Conservation (phyloP, 2,113 vertebrate species). For the Polypterus bichir region DNA sequence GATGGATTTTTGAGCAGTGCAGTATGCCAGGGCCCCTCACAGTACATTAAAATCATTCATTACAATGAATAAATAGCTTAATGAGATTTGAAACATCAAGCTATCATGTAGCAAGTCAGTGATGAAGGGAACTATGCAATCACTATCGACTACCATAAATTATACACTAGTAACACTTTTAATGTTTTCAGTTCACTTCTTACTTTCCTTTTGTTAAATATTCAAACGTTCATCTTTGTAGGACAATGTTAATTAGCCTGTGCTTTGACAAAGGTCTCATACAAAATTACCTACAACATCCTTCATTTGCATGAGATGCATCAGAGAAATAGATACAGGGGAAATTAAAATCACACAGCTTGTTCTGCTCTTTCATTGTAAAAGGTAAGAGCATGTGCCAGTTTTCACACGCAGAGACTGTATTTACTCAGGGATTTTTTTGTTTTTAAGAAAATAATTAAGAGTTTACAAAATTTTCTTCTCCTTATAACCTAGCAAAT, state of each 20-base stretch:
- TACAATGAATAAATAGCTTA: slow-evolving; percentile 56
- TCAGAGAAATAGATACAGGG: no score
- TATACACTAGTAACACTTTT: slow-evolving; percentile 60
- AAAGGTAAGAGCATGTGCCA: neutral
- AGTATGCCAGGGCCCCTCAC: slow-evolving; percentile 39
- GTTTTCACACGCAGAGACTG: no score
- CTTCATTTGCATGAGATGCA: slow-evolving; percentile 33
- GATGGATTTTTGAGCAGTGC: slow-evolving; percentile 49
- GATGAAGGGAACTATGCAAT: slow-evolving; percentile 41
- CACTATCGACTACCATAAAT: slow-evolving; percentile 56
- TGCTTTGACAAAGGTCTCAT: slow-evolving; percentile 43
- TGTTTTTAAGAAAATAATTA: no score
- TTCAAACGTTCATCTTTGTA: slow-evolving; percentile 58
- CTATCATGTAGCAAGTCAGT: slow-evolving; percentile 29
- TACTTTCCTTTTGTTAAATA: slow-evolving; percentile 61
- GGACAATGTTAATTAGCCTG: slow-evolving; percentile 59
- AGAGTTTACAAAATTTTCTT: no score
- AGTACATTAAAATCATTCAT: slow-evolving; percentile 55
- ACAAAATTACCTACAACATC: slow-evolving; percentile 35
- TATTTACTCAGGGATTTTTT: no score
- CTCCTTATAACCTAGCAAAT: no score
- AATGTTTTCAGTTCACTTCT: slow-evolving; percentile 37
- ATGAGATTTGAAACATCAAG: slow-evolving; percentile 52
- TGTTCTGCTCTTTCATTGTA: neutral
- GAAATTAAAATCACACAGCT: no score